Percentiles rank a stretch among this genome's conserved stretches.
phyloP scores from a whole-genome alignment of 2,797 vertebrate species.

The Todus mexicanus region DNA sequence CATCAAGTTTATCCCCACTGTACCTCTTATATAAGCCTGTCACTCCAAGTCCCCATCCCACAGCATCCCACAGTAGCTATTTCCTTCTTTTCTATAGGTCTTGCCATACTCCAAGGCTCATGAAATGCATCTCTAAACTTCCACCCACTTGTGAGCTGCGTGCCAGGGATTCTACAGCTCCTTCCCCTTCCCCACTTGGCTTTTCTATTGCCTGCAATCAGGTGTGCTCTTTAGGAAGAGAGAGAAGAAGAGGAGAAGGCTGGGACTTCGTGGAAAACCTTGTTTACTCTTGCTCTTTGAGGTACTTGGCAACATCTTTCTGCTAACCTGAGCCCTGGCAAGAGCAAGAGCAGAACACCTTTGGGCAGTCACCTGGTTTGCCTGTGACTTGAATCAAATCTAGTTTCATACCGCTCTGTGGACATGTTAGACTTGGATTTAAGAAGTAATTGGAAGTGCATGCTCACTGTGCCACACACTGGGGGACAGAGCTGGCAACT shows the following conservation, averaged over 20 bases:
- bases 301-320: neutral
- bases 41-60: neutral
- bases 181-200: neutral
- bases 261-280: neutral
- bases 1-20: neutral
- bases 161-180: neutral
- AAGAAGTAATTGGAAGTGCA: neutral
- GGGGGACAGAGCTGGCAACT: neutral
- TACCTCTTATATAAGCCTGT: constrained; percentile 8
- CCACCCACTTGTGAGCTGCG: constrained; percentile 7
- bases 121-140: constrained; percentile 15
- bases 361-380: neutral
- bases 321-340: neutral
- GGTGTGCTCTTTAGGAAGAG: neutral
- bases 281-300: neutral
- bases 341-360: neutral
- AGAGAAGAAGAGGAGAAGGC: neutral
- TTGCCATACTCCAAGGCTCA: neutral
- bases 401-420: neutral
- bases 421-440: neutral
- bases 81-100: constrained; percentile 2
- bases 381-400: neutral
- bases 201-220: neutral
- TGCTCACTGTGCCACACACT: neutral
- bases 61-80: neutral